phyloP scores from a whole-genome alignment of 2,888 invertebrate species.

The Oligia fasciuncula region DNA sequence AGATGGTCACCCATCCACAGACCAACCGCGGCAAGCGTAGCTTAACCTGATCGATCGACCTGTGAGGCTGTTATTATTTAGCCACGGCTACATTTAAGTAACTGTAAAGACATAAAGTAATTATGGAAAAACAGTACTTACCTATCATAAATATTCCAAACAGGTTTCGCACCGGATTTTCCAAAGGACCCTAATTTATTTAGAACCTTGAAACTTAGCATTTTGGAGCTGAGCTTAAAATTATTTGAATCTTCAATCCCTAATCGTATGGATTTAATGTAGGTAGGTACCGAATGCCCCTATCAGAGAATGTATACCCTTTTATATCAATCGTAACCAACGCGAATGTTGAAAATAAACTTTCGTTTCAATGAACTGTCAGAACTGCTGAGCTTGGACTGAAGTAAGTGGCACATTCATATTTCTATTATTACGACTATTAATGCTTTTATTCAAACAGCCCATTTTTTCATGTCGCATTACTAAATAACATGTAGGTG shows the following conservation, averaged over 20 bases:
- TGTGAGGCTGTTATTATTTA: too few species aligned
- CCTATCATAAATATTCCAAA: background rate
- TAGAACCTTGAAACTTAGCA: background rate
- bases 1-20: too few species aligned
- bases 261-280: background rate
- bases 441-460: too few species aligned
- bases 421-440: too few species aligned
- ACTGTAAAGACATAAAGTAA: background rate
- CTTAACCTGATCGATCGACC: too few species aligned
- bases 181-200: background rate
- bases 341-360: background rate
- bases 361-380: constrained; percentile 8
- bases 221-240: background rate
- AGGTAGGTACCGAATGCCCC: background rate
- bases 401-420: constrained; percentile 1
- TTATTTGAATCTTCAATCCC: background rate
- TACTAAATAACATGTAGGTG: too few species aligned
- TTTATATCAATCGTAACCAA: background rate
- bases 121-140: background rate
- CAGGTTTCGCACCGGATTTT: background rate
- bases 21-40: too few species aligned
- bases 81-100: background rate
- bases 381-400: background rate
- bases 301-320: background rate
- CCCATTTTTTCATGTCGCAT: too few species aligned